Evolutionary conservation across 2,113 vertebrate genomes (phyloP).

Genomic region (Labeo rohita): DNA sequence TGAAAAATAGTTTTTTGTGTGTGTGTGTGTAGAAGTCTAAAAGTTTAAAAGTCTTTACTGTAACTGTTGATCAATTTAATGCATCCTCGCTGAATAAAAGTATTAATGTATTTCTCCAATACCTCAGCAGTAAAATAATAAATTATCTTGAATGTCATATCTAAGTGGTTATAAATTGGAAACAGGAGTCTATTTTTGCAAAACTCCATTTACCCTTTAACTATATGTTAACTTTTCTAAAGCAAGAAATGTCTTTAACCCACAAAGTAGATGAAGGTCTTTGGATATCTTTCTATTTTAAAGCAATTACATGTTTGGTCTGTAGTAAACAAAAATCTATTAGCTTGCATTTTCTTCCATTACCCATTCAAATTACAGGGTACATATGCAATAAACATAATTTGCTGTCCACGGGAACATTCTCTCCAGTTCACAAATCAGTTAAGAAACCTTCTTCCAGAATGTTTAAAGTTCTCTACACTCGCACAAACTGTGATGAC

Average conservation of each 20-base stretch:
- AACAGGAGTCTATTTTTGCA: background rate
- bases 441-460: background rate
- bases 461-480: background rate
- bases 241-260: background rate
- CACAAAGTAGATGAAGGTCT: background rate
- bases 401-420: background rate
- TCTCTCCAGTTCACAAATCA: background rate
- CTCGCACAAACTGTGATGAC: background rate
- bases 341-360: background rate
- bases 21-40: too few relatives aligned
- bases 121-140: background rate
- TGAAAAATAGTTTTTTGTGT: too few relatives aligned
- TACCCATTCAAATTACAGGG: background rate
- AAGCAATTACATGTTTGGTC: background rate
- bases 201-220: background rate
- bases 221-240: background rate
- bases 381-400: background rate
- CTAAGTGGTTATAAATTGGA: background rate
- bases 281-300: constrained; percentile 1
- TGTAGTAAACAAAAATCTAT: constrained; percentile 16
- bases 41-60: too few relatives aligned
- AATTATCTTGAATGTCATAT: constrained; percentile 18
- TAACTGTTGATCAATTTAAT: too few relatives aligned
- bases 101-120: background rate
- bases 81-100: too few relatives aligned